phyloP scores from a whole-genome alignment of 2,888 invertebrate genomes.

The Lacanobia oleracea region DNA sequence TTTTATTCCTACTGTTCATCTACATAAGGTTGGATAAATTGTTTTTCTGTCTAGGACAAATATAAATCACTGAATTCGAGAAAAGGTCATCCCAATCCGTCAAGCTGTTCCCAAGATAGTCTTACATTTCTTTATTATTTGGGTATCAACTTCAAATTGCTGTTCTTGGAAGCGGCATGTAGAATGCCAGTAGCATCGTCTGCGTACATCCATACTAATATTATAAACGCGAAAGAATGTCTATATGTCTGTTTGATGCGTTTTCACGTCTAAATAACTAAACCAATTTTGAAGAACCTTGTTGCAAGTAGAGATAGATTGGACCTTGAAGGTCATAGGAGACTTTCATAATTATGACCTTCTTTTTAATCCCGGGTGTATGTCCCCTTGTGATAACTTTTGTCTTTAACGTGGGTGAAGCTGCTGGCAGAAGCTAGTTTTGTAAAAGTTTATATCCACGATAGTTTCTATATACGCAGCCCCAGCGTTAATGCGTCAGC shows the following conservation, averaged over 20 bases:
- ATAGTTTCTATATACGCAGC: conserved; percentile 50
- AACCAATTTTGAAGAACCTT: too few species aligned
- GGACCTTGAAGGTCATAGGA: too few species aligned
- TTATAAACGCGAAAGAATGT: too few species aligned
- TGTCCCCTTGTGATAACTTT: too few species aligned
- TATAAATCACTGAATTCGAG: conserved; percentile 11
- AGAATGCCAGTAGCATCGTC: conserved; percentile 20
- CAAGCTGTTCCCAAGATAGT: conserved; percentile 20
- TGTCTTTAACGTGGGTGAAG: too few species aligned
- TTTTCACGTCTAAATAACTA: too few species aligned
- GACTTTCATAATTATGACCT: too few species aligned
- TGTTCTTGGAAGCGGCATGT: conserved; percentile 22
- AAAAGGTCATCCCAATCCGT: conserved; percentile 24
- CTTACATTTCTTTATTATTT: conserved; percentile 15
- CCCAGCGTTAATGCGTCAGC: conserved; percentile 59
- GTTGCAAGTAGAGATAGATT: too few species aligned
- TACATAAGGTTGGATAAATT: neutral
- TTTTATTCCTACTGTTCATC: neutral
- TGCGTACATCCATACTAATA: conserved; percentile 8
- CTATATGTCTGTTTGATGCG: too few species aligned
- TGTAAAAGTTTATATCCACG: conserved; percentile 32
- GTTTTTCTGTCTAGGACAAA: conserved; percentile 1
- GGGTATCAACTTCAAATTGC: conserved; percentile 30
- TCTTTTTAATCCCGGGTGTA: too few species aligned
- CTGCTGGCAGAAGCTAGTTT: neutral